A percentile compares a stretch with the other conserved stretches of the same genome.
phyloP scores from a whole-genome alignment of 2,113 vertebrate genomes.

The Clarias batrachus region DNA sequence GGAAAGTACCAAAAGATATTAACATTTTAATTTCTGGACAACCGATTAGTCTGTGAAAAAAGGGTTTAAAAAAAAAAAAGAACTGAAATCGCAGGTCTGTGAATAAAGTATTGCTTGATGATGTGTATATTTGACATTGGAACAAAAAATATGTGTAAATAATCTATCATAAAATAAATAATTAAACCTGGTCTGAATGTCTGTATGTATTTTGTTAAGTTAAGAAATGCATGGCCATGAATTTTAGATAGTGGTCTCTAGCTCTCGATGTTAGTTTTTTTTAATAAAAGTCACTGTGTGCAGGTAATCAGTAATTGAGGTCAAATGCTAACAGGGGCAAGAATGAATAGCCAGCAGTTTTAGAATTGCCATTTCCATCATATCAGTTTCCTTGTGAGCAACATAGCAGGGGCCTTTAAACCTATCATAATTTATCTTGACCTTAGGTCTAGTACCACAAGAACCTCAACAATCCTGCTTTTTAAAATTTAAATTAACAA shows the following conservation, averaged over 20 bases:
- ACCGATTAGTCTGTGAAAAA: slow-evolving; percentile 50
- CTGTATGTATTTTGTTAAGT: slow-evolving; percentile 9
- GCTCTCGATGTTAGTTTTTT: neutral
- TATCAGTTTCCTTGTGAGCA: neutral
- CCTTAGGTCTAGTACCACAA: neutral
- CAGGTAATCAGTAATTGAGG: neutral
- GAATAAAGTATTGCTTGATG: slow-evolving; percentile 52
- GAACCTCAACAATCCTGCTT: neutral
- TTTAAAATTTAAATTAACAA: slow-evolving; percentile 5
- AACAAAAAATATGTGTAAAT: slow-evolving; percentile 52
- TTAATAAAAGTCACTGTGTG: neutral
- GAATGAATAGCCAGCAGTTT: neutral
- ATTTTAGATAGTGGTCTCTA: neutral
- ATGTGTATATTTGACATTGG: slow-evolving; percentile 50
- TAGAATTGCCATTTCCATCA: neutral
- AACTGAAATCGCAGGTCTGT: slow-evolving; percentile 38
- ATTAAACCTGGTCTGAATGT: slow-evolving; percentile 36
- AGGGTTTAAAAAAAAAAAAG: slow-evolving; percentile 10
- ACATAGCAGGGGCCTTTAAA: neutral
- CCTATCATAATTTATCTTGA: neutral
- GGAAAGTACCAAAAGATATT: slow-evolving; percentile 41
- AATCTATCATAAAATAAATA: slow-evolving; percentile 56
- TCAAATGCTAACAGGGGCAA: neutral
- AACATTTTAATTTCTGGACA: slow-evolving; percentile 40
- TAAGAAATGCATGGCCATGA: neutral